Evolutionary conservation across 2,797 vertebrate genomes (phyloP).

Genomic region (Sebastes flavidus): DNA sequence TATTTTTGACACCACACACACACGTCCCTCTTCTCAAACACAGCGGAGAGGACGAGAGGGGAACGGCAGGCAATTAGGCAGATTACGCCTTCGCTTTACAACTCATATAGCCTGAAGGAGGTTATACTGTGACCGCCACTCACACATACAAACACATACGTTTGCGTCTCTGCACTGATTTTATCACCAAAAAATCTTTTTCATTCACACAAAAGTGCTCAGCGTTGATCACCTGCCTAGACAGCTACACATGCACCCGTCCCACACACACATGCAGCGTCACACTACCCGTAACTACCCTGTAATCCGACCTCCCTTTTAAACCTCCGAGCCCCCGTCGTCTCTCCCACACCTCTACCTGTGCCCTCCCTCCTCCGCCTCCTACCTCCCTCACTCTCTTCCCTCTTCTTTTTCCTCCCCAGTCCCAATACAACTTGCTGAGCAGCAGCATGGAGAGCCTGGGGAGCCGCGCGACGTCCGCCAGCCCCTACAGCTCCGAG

Average conservation of each 20-base stretch:
- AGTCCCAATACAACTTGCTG: constrained; percentile 99
- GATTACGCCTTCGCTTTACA: constrained; percentile 79
- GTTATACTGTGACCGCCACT: constrained; percentile 4
- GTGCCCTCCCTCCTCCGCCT: constrained; percentile 81
- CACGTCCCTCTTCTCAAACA: constrained; percentile 41
- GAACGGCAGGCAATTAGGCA: constrained; percentile 77
- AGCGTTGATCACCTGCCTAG: background rate
- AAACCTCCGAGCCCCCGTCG: constrained; percentile 52
- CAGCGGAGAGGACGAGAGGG: constrained; percentile 15
- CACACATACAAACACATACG: background rate
- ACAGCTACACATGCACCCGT: background rate
- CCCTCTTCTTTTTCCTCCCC: constrained; percentile 63
- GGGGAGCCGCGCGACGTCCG: constrained; percentile 90
- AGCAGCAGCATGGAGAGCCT: constrained; percentile 98
- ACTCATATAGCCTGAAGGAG: constrained; percentile 59
- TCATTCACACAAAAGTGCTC: background rate
- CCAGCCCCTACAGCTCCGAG: constrained; percentile 97
- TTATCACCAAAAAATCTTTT: background rate
- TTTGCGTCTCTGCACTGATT: background rate
- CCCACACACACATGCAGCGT: constrained; percentile 11
- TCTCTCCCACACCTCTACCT: constrained; percentile 78
- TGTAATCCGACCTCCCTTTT: constrained; percentile 90
- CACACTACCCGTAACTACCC: constrained; percentile 25
- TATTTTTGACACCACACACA: constrained; percentile 24
- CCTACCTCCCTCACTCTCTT: constrained; percentile 51